Base-by-base conservation (phyloP, 1,140 invertebrate species). In the Tetraneura akinire region DNA sequence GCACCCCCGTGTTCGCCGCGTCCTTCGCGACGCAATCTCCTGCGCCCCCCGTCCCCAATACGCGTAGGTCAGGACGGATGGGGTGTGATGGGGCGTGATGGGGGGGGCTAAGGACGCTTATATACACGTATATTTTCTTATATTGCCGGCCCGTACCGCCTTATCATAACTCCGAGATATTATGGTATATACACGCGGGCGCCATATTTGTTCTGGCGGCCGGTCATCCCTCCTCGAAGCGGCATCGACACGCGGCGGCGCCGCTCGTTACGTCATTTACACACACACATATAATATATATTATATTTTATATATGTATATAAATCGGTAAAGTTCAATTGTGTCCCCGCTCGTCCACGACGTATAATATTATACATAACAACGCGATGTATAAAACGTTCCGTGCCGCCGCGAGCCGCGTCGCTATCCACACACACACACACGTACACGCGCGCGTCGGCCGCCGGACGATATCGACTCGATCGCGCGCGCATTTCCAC, bases 131-230 rank as follows among this genome's bases (percentile, higher is more conserved):
- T 51, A 21, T 73, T 73, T 51, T 73, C 70, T 73, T 71, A 71
- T 71, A 71, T 45, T 16, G 16, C 68, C 42, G 21, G 18, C 68
- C 60, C 26, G 21, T 21, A 5, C 57, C 26, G 23, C 71, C 51
- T 74, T 74, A 74, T 74, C 71, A 74, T 74, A 74, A 74, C 71
- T 47, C n/a, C 37, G 23, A 47, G 21, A 51, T 73, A n/a, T n/a
- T n/a, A n/a, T n/a, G n/a, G n/a, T n/a, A n/a, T n/a, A 53, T 29
- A 53, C 49, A 16, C 9, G 68, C 71, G 51, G 71, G 71, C 71
- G 71, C 71, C 71, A 74, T 74, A 74, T 74, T 74, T 74, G 71
- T 74, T 74, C 71, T 74, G 71, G 51, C 71, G 71, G 71, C 71
- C 71, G 71, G 71, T 74, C 71, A 74, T 74, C 71, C 71, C 49